Conservation (phyloP, 2,888 invertebrate species). For the Autographa gamma region DNA sequence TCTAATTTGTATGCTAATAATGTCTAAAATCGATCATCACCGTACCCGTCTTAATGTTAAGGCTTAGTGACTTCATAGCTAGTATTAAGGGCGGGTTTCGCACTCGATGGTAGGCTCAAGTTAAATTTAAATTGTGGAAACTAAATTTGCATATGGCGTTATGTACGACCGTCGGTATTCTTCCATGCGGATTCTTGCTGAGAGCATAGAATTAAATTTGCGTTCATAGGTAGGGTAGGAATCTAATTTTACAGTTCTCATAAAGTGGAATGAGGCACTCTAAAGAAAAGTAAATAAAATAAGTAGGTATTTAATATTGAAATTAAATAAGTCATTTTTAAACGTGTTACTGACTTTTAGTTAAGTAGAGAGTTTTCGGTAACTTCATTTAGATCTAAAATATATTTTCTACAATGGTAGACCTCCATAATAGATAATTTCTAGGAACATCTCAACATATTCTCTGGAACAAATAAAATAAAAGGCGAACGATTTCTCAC, state of each 20-base stretch:
- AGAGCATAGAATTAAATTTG: conserved; percentile 7
- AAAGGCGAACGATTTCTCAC: too few species aligned
- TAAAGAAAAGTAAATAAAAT: neutral
- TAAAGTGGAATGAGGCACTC: neutral
- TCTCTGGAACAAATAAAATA: too few species aligned
- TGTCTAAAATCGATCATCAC: conserved; percentile 62
- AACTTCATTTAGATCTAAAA: too few species aligned
- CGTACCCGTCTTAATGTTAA: conserved; percentile 57
- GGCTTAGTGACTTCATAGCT: conserved; percentile 62
- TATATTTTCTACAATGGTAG: too few species aligned
- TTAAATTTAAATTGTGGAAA: conserved; percentile 57
- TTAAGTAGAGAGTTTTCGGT: too few species aligned
- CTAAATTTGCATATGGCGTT: conserved; percentile 52
- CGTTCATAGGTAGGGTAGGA: neutral
- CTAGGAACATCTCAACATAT: too few species aligned
- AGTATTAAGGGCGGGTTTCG: conserved; percentile 59
- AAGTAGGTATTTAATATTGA: neutral
- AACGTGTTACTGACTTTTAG: too few species aligned
- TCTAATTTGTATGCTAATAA: conserved; percentile 61
- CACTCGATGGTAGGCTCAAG: conserved; percentile 51
- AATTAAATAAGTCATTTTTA: too few species aligned
- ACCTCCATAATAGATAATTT: too few species aligned
- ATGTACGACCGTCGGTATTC: conserved; percentile 23
- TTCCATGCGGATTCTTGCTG: conserved; percentile 2
- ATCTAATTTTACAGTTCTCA: neutral